Percentiles rank a stretch among this genome's conserved stretches.
phyloP scores from a whole-genome alignment of 1,140 invertebrate genomes.

The Diachasmimorpha longicaudata region DNA sequence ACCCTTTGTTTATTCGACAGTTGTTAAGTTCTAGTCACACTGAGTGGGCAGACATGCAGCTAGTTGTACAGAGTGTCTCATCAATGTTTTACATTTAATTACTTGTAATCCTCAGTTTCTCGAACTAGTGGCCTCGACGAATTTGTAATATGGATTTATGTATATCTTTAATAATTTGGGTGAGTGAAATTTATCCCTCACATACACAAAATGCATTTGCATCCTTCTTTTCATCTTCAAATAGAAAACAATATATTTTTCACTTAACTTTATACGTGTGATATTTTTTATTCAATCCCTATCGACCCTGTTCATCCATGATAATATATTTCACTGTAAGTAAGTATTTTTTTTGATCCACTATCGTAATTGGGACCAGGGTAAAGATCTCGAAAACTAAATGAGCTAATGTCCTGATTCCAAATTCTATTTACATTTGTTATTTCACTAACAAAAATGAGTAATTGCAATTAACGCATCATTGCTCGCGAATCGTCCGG shows the following conservation, averaged over 20 bases:
- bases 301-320: not conserved
- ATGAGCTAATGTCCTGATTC: no score
- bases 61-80: not conserved
- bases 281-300: not conserved
- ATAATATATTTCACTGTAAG: no score
- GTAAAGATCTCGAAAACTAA: no score
- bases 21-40: constrained; percentile 10
- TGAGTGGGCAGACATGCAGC: not conserved
- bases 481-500: no score
- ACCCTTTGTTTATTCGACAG: not conserved
- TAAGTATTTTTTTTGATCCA: no score
- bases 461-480: no score
- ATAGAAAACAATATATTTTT: constrained; percentile 29
- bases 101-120: not conserved
- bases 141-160: not conserved
- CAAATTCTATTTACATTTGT: no score
- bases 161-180: not conserved
- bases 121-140: not conserved
- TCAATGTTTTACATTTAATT: not conserved
- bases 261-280: constrained; percentile 16
- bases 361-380: no score
- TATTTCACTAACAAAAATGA: no score
- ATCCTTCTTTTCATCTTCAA: constrained; percentile 6
- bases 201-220: constrained; percentile 1
- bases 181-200: not conserved